Conservation (phyloP, 2,888 invertebrate species). For the Brachycybe producta region DNA sequence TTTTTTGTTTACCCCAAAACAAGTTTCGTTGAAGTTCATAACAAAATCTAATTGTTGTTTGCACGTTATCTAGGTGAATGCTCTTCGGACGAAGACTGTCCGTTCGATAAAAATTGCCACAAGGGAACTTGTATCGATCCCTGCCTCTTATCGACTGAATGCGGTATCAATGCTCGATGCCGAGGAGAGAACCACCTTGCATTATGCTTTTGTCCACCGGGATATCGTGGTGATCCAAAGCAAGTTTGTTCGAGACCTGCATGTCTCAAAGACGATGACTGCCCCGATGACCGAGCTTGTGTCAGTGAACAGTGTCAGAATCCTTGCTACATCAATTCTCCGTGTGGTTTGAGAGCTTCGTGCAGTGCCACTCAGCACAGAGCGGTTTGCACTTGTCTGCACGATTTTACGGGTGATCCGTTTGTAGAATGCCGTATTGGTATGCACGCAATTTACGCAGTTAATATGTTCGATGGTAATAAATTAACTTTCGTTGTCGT, state of each 20-base stretch:
- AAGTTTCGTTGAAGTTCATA: no score
- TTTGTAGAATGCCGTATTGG: constrained; percentile 39
- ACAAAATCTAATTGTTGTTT: no score
- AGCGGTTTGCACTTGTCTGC: constrained; percentile 63
- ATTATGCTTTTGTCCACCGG: constrained; percentile 24
- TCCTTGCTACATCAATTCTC: constrained; percentile 51
- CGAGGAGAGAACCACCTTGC: constrained; percentile 18
- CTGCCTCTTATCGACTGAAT: constrained; percentile 37
- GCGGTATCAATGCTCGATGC: constrained; percentile 30
- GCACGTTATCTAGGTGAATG: constrained; percentile 21
- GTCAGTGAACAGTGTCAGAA: constrained; percentile 68
- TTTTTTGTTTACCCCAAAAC: background rate
- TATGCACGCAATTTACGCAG: constrained; percentile 53
- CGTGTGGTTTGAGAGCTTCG: constrained; percentile 46
- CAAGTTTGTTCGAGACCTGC: constrained; percentile 44
- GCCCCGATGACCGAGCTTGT: constrained; percentile 71
- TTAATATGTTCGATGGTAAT: constrained; percentile 1
- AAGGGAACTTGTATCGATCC: constrained; percentile 63
- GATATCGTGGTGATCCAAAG: constrained; percentile 25
- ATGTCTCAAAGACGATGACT: constrained; percentile 73
- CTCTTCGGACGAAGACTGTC: constrained; percentile 28
- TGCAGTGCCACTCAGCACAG: constrained; percentile 38
- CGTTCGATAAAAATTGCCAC: constrained; percentile 58
- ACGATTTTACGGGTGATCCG: constrained; percentile 51
- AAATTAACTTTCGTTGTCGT: background rate